phyloP scores from a whole-genome alignment of 2,797 vertebrate species.

The Clarias laeviceps region DNA sequence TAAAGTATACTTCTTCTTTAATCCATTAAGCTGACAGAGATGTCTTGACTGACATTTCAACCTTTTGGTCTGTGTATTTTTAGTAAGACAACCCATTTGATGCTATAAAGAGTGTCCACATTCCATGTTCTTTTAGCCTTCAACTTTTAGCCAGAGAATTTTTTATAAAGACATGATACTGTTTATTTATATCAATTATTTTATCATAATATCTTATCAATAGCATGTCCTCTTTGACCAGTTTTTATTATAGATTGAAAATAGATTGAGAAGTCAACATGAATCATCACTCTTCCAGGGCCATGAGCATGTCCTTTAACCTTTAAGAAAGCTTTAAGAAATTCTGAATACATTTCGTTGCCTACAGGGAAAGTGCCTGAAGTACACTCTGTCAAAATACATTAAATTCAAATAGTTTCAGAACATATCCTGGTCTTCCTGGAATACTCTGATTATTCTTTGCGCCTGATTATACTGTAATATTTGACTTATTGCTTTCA shows the following conservation, averaged over 20 bases:
- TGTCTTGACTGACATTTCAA: constrained; percentile 6
- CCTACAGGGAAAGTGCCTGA: not conserved
- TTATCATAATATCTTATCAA: not conserved
- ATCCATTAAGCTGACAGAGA: constrained; percentile 7
- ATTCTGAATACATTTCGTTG: not conserved
- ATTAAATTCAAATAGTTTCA: not conserved
- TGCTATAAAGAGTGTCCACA: constrained; percentile 13
- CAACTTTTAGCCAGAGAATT: not conserved
- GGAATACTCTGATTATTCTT: constrained; percentile 12
- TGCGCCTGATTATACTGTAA: not conserved
- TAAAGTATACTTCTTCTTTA: constrained; percentile 1
- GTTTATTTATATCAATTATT: not conserved
- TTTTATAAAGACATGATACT: not conserved
- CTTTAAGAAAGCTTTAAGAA: not conserved
- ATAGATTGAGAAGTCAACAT: not conserved
- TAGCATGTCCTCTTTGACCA: not conserved
- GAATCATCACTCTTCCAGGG: not conserved
- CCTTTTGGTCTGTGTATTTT: constrained; percentile 29
- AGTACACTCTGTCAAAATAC: not conserved
- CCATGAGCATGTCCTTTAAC: not conserved
- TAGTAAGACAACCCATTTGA: constrained; percentile 11
- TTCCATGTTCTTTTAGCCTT: constrained; percentile 5
- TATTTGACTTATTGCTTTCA: constrained; percentile 16
- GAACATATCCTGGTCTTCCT: not conserved
- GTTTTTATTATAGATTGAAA: not conserved